phyloP scores from a whole-genome alignment of 2,888 invertebrate species.

The Schizaphis graminum region DNA sequence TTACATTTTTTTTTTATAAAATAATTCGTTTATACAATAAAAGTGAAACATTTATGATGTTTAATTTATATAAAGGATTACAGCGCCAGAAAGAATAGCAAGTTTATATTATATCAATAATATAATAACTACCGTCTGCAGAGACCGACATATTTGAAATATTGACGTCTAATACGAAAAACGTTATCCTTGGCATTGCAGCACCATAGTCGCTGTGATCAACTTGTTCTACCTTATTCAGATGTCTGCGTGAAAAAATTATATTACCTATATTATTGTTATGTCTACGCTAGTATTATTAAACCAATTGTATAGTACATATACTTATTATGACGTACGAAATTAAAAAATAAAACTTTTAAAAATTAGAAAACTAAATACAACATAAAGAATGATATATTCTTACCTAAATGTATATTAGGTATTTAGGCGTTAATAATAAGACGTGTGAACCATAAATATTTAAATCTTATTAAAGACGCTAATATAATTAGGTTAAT shows the following conservation, averaged over 20 bases:
- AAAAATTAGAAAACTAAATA: neutral
- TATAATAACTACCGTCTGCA: slow-evolving; percentile 56
- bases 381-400: neutral
- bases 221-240: slow-evolving; percentile 60
- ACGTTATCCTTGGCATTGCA: slow-evolving; percentile 64
- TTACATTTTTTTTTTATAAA: neutral
- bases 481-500: neutral
- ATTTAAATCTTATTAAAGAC: neutral
- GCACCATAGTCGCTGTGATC: slow-evolving; percentile 42
- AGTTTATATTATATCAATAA: slow-evolving; percentile 35
- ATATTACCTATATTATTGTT: slow-evolving; percentile 49
- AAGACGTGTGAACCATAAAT: neutral
- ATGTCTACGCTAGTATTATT: slow-evolving; percentile 17
- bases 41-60: neutral
- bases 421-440: neutral
- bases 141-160: slow-evolving; percentile 57
- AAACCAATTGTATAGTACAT: neutral
- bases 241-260: slow-evolving; percentile 47
- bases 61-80: neutral
- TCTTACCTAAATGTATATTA: neutral
- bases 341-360: neutral
- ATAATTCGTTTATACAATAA: slow-evolving; percentile 5
- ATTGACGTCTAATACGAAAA: slow-evolving; percentile 61
- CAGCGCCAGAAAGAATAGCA: slow-evolving; percentile 23
- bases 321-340: neutral